A percentile compares a stretch with the other conserved stretches of the same genome.
phyloP scores from a whole-genome alignment of 2,113 vertebrate genomes.

The Ursus arctos region DNA sequence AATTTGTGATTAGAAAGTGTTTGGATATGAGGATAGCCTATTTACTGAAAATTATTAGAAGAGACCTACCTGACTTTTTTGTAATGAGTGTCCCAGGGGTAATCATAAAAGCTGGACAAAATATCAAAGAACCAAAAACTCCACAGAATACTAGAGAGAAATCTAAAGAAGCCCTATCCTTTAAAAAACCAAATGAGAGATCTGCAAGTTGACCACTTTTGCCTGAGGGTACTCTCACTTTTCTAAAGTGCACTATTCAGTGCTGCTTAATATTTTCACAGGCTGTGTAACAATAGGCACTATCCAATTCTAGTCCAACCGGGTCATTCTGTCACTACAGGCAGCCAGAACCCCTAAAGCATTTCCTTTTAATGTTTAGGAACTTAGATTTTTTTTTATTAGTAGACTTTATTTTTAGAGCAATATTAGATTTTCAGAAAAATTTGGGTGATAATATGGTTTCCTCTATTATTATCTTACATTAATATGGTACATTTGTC shows the following conservation, averaged over 20 bases:
- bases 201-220: neutral
- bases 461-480: neutral
- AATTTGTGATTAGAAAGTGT: neutral
- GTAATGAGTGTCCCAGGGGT: neutral
- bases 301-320: rapidly evolving
- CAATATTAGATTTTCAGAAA: neutral
- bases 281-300: neutral
- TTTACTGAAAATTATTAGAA: neutral
- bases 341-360: neutral
- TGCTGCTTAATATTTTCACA: neutral
- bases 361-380: neutral
- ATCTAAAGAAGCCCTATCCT: neutral
- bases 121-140: neutral
- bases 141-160: neutral
- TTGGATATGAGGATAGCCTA: neutral
- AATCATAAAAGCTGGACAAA: neutral
- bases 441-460: neutral
- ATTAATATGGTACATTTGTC: neutral
- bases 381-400: neutral
- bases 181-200: neutral
- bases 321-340: neutral
- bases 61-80: neutral
- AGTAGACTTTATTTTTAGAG: constrained; percentile 16
- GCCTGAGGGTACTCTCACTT: neutral
- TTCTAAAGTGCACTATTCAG: too few relatives aligned